Evolutionary conservation across 2,113 vertebrate species (phyloP), one percentile per base, ranked within the genome.

Genomic region (Coreoperca whiteheadi): DNA sequence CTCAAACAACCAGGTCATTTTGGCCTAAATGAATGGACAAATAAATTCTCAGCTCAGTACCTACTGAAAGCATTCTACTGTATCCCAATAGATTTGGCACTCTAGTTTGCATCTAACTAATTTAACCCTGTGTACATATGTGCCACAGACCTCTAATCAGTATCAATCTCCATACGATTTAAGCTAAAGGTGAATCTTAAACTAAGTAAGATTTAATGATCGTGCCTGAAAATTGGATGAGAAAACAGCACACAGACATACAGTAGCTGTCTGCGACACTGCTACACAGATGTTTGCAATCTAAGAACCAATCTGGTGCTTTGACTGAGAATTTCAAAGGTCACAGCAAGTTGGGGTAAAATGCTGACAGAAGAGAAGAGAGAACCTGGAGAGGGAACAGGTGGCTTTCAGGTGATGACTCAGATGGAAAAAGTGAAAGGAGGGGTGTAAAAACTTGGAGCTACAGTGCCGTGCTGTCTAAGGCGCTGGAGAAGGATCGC

Each of bases 401-500:
- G 74, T 86, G 84, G 68, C 64, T 43, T 54, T 69, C 23, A 65
- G 68, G 56, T 73, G 69, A 74, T 51, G 64, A 69, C 43, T 64
- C 48, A 59, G 63, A 77, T 10, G 37, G 56, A 77, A 51, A 43
- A 56, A 75, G 53, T 46, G 28, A 57, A 65, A 50, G 41, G 51
- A 54, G 43, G 34, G 4, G 16, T 37, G 72, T 4, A 3, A 34
- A 63, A 74, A 14, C 18, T 9, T 20, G 18, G 25, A n/a, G 16
- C 54, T 43, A 34, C 66, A 2, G 30, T 43, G 34, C 18, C 11
- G 41, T 64, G 43, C 54, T 60, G 61, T 34, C 10, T 18, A 12
- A 56, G 30, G 21, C 48, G 64, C 25, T 8, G 15, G 69, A 37
- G 59, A 59, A 59, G 51, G 39, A 73, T 32, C 23, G 20, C 16